Base-by-base conservation (phyloP, 1,140 invertebrate species). In the Diachasma alloeum region DNA sequence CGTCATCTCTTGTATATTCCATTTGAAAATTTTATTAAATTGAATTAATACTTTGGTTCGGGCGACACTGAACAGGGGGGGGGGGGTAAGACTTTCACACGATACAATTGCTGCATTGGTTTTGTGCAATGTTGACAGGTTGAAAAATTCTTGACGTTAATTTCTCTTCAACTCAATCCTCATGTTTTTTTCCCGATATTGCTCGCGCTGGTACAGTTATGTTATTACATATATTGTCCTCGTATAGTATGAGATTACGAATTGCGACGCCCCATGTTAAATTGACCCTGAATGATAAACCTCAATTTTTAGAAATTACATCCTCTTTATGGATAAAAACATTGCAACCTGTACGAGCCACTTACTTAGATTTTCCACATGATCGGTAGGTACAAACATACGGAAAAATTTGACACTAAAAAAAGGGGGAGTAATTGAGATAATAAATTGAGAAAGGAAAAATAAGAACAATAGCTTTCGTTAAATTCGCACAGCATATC, bases 171-270 rank as follows among this genome's bases (percentile, higher is more conserved):
- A 36, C 59, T 56, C 26, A n/a, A 39, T 79, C 46, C 31, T 70
- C 10, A 15, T 69, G 6, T 59, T 6, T 44, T 78, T 66, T 78
- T 75, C 72, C 72, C 72, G 69, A 71, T 74, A 72, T 78, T 74
- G 53, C 48, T 78, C 68, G 73, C 72, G 59, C 74, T 75, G 53
- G 72, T 78, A 74, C 44, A 71, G 68, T 71, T 78, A 74, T 67
- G 17, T 70, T 72, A 67, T 75, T 13, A 71, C 69, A 78, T 72
- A 72, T 78, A 78, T 78, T 78, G 77, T 78, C 72, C 72, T 73
- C 66, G 72, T 74, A 74, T 53, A 68, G 72, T 53, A 72, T 74
- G 67, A 66, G 36, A 70, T 78, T 77, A 63, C 56, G 63, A 69
- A 44, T 59, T 74, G 66, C 6, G 67, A 71, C 48, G 59, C 44